These are phyloP conservation scores for Stomorhina lunata DNA, from an alignment of 2,888 invertebrate genomes.

Conservation along the genomic window DNA sequence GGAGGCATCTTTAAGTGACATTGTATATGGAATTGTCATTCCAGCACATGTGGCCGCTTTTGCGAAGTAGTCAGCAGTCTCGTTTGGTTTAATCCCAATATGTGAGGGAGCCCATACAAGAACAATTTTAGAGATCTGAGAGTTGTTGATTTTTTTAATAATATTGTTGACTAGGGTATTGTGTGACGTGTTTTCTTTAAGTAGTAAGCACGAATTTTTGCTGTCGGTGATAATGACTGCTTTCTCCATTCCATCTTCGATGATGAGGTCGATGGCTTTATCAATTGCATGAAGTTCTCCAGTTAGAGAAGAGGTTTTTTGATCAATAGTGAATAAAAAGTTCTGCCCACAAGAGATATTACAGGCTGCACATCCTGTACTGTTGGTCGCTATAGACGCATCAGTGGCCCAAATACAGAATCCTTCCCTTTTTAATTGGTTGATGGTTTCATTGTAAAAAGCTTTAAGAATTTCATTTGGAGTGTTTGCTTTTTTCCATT, in stretches of 20 bases:
- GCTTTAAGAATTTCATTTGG: too few relatives aligned
- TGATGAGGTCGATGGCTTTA: neutral
- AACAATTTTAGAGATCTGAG: too few relatives aligned
- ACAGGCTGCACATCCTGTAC: constrained; percentile 3
- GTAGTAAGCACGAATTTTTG: neutral
- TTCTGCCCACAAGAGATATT: constrained; percentile 21
- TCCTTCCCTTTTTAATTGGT: neutral
- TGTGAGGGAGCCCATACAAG: neutral
- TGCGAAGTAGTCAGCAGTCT: neutral
- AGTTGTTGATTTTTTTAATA: neutral
- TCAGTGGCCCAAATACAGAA: constrained; percentile 22
- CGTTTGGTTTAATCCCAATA: neutral
- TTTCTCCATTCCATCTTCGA: constrained; percentile 12
- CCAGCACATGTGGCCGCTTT: neutral
- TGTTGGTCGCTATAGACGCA: neutral
- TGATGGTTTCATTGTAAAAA: neutral
- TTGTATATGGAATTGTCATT: too few relatives aligned
- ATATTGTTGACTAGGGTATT: neutral
- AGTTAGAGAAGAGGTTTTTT: constrained; percentile 3
- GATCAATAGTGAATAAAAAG: neutral
- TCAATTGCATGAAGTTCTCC: constrained; percentile 26
- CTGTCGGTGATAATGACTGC: constrained; percentile 24
- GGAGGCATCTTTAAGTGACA: too few relatives aligned
- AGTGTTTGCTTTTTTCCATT: too few relatives aligned
- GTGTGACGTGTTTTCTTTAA: neutral